Base-by-base conservation (phyloP, 1,140 invertebrate species). In the Nasonia vitripennis region DNA sequence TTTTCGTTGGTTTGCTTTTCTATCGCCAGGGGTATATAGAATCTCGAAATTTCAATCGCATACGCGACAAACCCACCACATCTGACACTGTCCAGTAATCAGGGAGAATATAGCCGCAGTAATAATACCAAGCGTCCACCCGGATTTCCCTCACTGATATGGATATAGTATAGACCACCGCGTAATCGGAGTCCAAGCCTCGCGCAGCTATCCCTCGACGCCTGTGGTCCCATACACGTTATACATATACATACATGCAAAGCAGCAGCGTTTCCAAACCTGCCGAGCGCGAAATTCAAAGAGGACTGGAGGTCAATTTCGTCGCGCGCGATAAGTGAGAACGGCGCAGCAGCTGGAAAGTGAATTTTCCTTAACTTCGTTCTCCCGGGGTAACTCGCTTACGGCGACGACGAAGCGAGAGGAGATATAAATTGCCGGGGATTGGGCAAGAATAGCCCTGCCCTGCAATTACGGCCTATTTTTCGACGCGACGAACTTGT, bases 281-380 rank as follows among this genome's bases (percentile, higher is more conserved):
- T 20, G n/a, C 0, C 55, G 5, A 62, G 55, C 3, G 51, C 51
- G 17, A 62, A 62, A 62, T 62, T n/a, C 17, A 7, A 20, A 62
- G 55, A 62, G 55, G 55, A 62, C 4, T 62, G 17, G 20, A n/a
- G 55, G 55, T n/a, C 14, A n/a, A n/a, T 62, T n/a, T 62, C 55
- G 55, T n/a, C 20, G 20, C 1, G 20, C 1, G 73, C 27, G 37
- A 75, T 75, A 75, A 23, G 41, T 55, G n/a, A 48, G 45, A 11
- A 20, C n/a, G 20, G 45, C 1, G 37, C 73, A 78, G 41, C 51
- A 78, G 41, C 51, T 70, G 6, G 78, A 14, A 80, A 80, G 27
- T 68, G 55, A 41, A 70, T 80, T 80, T 80, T 45, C 62, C 51
- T n/a, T 23, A 23, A 80, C 34, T 45, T 80, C 78, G 77, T 78